Base-by-base conservation (phyloP, 2,888 invertebrate genomes). In the Cremastinae sp. region DNA sequence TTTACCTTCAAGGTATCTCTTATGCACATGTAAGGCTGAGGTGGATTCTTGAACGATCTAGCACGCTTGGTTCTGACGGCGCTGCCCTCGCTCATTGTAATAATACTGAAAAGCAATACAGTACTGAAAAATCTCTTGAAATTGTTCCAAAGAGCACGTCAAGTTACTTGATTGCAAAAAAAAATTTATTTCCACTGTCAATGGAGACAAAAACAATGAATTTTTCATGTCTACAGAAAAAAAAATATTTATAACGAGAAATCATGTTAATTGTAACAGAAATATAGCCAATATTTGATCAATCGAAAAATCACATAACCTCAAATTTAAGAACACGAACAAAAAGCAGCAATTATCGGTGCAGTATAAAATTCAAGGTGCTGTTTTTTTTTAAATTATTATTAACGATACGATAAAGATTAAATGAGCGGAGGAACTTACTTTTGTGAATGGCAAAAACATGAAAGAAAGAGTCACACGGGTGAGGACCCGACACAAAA, bases 21-120 rank as follows among this genome's bases (percentile, higher is more conserved):
- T 78, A 90, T 89, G 88, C 95, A 94, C 94, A 94, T 94, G 89
- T 94, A 94, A 9, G 94, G 94, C 80, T 94, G 94, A 0, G 94
- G 94, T 58, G 94, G 94, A 88, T 94, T 94, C 87, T 94, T 94
- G 81, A 94, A 94, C 83, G 93, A 92, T 66, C 93, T 92, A 87
- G 86, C 80, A 38, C 87, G 87, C 80, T 86, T 88, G 66, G 84
- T 84, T 79, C 83, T 87, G 1, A 82, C 82, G 4, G 79, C 78
- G 16, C 80, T 74, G 59, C 84, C 84, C 64, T 89, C 89, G 20
- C 84, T 87, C 89, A 89, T 89, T 72, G 83, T 83, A 78, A 51
- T 70, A 68, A 82, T 86, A 74, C 38, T 79, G 82, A 74, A 49
- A 76, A 74, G 43, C 41, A 45, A 45, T 38, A 62, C 4, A 54